phyloP scores from a whole-genome alignment of 2,888 invertebrate genomes.

The Nephrotoma appendiculata region DNA sequence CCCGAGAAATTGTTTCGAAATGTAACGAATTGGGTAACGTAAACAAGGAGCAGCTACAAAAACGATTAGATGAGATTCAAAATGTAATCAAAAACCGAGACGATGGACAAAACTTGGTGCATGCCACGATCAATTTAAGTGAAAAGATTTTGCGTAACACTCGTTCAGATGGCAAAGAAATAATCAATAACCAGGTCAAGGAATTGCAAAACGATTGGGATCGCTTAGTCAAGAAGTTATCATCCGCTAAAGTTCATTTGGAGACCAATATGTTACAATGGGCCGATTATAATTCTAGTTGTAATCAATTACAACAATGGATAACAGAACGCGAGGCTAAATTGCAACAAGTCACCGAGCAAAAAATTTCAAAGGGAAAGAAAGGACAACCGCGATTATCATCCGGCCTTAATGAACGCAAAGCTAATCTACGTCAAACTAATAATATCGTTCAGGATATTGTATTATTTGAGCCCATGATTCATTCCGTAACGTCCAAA shows the following conservation, averaged over 20 bases:
- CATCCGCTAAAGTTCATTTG: conserved; percentile 77
- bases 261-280: conserved; percentile 86
- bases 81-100: conserved; percentile 68
- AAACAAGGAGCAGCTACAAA: conserved; percentile 70
- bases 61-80: conserved; percentile 63
- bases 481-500: conserved; percentile 86
- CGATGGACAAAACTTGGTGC: conserved; percentile 74
- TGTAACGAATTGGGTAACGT: conserved; percentile 66
- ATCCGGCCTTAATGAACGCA: conserved; percentile 67
- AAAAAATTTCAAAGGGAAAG: conserved; percentile 64
- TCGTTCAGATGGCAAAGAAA: conserved; percentile 75
- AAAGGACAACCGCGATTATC: conserved; percentile 66
- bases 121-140: conserved; percentile 75
- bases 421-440: conserved; percentile 77
- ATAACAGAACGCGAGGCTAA: conserved; percentile 86
- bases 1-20: conserved; percentile 65
- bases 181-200: conserved; percentile 72
- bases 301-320: conserved; percentile 86
- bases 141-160: conserved; percentile 82
- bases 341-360: conserved; percentile 76
- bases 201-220: conserved; percentile 90
- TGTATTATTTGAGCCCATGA: conserved; percentile 93
- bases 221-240: conserved; percentile 76
- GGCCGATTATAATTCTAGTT: conserved; percentile 92
- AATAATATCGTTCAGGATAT: conserved; percentile 94